Percentiles rank a stretch among this genome's conserved stretches.
Conservation (phyloP, 2,888 invertebrate species). For the Amphimallon solstitiale region DNA sequence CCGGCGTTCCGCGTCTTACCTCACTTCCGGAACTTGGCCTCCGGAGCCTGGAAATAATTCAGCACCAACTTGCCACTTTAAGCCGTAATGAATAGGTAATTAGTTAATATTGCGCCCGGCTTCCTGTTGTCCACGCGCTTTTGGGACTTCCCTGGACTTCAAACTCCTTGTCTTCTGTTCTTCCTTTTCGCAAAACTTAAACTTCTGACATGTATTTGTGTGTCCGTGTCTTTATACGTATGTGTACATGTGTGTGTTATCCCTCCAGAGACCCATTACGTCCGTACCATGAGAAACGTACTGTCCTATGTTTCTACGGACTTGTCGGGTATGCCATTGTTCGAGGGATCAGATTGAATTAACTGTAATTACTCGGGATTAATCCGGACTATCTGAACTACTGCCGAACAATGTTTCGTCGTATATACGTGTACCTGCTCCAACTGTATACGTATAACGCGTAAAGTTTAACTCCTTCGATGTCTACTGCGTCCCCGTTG, state of each 20-base stretch:
- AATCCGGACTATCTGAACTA: slow-evolving; percentile 46
- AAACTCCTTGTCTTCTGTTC: slow-evolving; percentile 48
- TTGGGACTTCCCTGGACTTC: slow-evolving; percentile 47
- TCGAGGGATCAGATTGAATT: slow-evolving; percentile 62
- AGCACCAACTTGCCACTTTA: slow-evolving; percentile 65
- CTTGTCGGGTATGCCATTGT: slow-evolving; percentile 51
- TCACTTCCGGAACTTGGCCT: slow-evolving; percentile 62
- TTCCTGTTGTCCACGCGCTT: slow-evolving; percentile 61
- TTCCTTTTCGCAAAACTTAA: slow-evolving; percentile 42
- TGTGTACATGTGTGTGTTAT: slow-evolving; percentile 37
- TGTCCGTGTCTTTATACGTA: slow-evolving; percentile 44
- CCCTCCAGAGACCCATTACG: slow-evolving; percentile 61
- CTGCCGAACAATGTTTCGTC: slow-evolving; percentile 37
- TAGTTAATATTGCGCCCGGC: slow-evolving; percentile 62
- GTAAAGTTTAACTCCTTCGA: slow-evolving; percentile 33
- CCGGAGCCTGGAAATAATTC: slow-evolving; percentile 63
- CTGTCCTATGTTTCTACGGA: slow-evolving; percentile 50
- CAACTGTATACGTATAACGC: not conserved
- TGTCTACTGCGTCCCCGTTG: slow-evolving; percentile 15
- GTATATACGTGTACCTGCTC: slow-evolving; percentile 18
- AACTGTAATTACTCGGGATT: slow-evolving; percentile 60
- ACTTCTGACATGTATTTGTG: slow-evolving; percentile 17
- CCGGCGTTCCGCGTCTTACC: slow-evolving; percentile 63
- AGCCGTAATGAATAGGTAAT: slow-evolving; percentile 66
- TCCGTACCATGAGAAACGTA: slow-evolving; percentile 47